Evolutionary conservation across 2,113 vertebrate species (phyloP).

Genomic region (Perccottus glenii): DNA sequence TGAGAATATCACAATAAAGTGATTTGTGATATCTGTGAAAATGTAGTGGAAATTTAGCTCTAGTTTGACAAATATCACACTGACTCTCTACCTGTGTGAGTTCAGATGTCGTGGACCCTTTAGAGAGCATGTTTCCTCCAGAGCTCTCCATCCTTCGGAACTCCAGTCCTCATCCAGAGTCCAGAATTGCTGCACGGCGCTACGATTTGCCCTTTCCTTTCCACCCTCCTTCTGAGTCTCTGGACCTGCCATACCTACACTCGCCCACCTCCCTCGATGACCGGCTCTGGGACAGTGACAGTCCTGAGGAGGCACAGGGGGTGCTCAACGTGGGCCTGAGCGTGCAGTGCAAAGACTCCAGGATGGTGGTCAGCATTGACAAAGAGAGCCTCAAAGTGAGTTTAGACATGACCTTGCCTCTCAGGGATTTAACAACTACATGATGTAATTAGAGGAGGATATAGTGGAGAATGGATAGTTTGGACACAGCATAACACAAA

Average conservation of each 20-base stretch:
- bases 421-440: not conserved
- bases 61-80: too few species aligned
- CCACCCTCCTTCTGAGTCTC: constrained; percentile 61
- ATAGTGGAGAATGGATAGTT: too few species aligned
- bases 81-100: constrained; percentile 22
- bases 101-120: constrained; percentile 67
- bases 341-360: constrained; percentile 86
- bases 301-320: constrained; percentile 83
- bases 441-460: too few species aligned
- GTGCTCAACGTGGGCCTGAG: constrained; percentile 77
- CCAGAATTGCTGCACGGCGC: constrained; percentile 56
- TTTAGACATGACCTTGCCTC: not conserved
- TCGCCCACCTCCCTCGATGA: constrained; percentile 31
- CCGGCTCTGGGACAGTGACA: constrained; percentile 34
- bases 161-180: constrained; percentile 55
- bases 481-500: too few species aligned
- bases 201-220: constrained; percentile 82
- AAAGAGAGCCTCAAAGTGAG: constrained; percentile 90
- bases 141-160: constrained; percentile 82
- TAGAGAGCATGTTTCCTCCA: constrained; percentile 76
- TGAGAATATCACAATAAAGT: too few species aligned
- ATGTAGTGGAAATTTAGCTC: too few species aligned
- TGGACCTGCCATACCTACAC: constrained; percentile 53
- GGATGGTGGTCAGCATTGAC: constrained; percentile 89
- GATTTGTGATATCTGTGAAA: too few species aligned